These are phyloP conservation scores for Lophius piscatorius DNA, from an alignment of 2,113 vertebrate genomes.

Conservation along the genomic window DNA sequence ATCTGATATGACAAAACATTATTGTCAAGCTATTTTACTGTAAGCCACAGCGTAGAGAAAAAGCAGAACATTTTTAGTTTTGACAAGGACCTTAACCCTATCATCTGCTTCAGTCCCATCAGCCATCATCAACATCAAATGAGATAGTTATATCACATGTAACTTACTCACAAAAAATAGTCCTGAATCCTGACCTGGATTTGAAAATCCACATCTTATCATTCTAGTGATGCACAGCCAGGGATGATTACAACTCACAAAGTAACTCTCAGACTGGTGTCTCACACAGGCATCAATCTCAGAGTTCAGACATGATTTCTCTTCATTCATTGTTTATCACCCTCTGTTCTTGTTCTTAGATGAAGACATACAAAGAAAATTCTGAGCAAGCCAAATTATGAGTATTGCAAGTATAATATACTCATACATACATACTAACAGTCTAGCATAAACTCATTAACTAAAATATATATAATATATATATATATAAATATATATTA, in stretches of 20 bases:
- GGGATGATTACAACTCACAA: constrained; percentile 2
- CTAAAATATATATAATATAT: too few species aligned
- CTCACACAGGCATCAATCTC: background rate
- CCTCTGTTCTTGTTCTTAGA: background rate
- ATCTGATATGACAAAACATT: background rate
- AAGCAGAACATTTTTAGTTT: background rate
- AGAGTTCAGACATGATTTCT: constrained; percentile 1
- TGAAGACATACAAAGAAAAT: constrained; percentile 4
- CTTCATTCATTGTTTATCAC: background rate
- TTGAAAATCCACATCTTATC: constrained; percentile 7
- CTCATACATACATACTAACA: too few species aligned
- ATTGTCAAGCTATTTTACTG: background rate
- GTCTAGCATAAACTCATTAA: too few species aligned
- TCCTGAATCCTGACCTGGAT: constrained; percentile 18
- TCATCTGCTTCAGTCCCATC: background rate
- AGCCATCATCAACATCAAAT: constrained; percentile 5
- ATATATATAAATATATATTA: too few species aligned
- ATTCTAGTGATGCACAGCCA: constrained; percentile 38
- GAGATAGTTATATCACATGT: constrained; percentile 30
- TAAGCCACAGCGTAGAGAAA: background rate
- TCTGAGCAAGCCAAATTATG: background rate
- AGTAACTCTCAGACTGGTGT: constrained; percentile 2
- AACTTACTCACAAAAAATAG: constrained; percentile 11
- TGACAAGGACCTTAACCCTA: too few species aligned
- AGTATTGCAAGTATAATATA: background rate